Percentiles rank a stretch among this genome's conserved stretches.
These are phyloP conservation scores for Stichopus chloronotus DNA, from an alignment of 35 echinoderm and acorn worm genomes.

Conservation along the genomic window DNA sequence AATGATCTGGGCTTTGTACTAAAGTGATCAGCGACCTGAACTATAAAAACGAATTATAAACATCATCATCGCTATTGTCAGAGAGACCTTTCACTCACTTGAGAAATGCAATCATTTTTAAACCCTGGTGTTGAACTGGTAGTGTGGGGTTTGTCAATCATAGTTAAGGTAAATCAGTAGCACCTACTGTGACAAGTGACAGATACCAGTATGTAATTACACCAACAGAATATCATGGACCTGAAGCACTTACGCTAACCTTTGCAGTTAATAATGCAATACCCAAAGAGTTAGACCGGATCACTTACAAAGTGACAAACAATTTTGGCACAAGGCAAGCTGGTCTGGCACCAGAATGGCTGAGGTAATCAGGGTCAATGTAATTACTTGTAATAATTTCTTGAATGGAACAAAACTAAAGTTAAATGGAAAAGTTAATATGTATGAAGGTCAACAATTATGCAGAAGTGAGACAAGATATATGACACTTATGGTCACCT, in stretches of 20 bases:
- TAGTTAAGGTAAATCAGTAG: background rate
- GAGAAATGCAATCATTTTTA: no score
- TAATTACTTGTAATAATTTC: background rate
- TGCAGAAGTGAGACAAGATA: no score
- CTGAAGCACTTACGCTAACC: background rate
- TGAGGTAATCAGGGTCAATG: background rate
- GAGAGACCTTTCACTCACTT: no score
- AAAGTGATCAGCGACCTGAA: no score
- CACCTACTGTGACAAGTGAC: constrained; percentile 2
- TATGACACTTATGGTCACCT: no score
- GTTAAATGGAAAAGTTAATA: no score
- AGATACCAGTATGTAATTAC: background rate
- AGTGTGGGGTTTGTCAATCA: background rate
- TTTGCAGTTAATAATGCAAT: background rate
- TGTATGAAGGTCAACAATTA: no score
- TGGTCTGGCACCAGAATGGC: background rate
- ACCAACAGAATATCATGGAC: background rate
- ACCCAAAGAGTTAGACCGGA: background rate
- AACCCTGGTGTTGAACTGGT: no score
- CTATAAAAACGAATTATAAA: no score
- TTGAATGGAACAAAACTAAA: no score
- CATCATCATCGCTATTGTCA: no score
- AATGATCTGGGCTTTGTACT: no score
- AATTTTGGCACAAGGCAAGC: background rate
- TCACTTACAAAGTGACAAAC: background rate